A percentile compares a stretch with the other conserved stretches of the same genome.
phyloP scores from a whole-genome alignment of 2,888 invertebrate species.

The Nezara viridula region DNA sequence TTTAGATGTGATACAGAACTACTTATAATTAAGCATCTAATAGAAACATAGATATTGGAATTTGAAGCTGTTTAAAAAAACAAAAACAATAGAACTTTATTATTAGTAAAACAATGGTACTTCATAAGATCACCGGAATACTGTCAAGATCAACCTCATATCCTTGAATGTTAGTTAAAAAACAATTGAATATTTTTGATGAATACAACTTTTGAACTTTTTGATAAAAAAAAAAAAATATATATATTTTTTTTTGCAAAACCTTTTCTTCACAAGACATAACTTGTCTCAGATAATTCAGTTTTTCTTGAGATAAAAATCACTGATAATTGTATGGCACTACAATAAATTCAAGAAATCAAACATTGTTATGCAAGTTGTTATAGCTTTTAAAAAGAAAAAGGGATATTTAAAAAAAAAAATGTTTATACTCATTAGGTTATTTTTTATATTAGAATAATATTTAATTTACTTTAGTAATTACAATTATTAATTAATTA shows the following conservation, averaged over 20 bases:
- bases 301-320: too few relatives aligned
- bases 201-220: neutral
- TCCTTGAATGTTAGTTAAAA: neutral
- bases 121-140: neutral
- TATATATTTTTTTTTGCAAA: too few relatives aligned
- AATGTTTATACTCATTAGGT: neutral
- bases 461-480: neutral
- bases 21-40: neutral
- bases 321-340: neutral
- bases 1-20: neutral
- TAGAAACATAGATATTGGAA: neutral
- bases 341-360: neutral
- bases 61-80: neutral
- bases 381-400: neutral
- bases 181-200: neutral
- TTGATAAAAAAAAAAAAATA: neutral
- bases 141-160: neutral
- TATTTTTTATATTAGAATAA: neutral
- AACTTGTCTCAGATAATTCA: too few relatives aligned
- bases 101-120: neutral
- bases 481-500: neutral
- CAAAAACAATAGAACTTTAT: neutral
- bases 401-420: neutral
- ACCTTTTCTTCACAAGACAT: too few relatives aligned
- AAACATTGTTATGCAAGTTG: neutral